phyloP scores from a whole-genome alignment of 2,797 vertebrate species.

The Toxotes lorentzi region DNA sequence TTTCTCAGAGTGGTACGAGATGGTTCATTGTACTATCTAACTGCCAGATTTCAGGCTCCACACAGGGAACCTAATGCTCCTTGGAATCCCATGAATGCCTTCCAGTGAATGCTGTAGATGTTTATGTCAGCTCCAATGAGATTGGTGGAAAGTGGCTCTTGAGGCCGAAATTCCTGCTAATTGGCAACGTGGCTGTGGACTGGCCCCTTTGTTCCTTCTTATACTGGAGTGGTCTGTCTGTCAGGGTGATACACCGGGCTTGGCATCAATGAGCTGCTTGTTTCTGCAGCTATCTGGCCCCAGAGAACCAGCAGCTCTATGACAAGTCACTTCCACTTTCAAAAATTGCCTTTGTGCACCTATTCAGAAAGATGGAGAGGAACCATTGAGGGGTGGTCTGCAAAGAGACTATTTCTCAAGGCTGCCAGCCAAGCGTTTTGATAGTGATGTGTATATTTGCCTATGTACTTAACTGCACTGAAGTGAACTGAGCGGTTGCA shows the following conservation, averaged over 20 bases:
- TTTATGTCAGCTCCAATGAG: conserved; percentile 74
- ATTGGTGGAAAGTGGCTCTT: conserved; percentile 80
- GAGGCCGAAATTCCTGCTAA: conserved; percentile 82
- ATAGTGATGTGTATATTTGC: conserved; percentile 25
- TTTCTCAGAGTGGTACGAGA: conserved; percentile 51
- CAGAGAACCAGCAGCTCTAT: conserved; percentile 65
- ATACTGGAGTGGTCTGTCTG: conserved; percentile 78
- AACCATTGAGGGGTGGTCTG: conserved; percentile 16
- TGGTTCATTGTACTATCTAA: conserved; percentile 55
- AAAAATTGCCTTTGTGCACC: conserved; percentile 60
- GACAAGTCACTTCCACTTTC: conserved; percentile 72
- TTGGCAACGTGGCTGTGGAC: conserved; percentile 80
- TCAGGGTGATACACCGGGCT: conserved; percentile 72
- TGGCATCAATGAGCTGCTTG: conserved; percentile 83
- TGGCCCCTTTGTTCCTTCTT: conserved; percentile 75
- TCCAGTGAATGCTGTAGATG: conserved; percentile 73
- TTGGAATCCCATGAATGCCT: conserved; percentile 83
- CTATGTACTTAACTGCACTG: conserved; percentile 32
- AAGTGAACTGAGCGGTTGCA: conserved; percentile 35
- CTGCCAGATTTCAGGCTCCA: conserved; percentile 55
- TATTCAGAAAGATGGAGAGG: conserved; percentile 35
- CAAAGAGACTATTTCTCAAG: conserved; percentile 40
- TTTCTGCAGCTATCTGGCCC: conserved; percentile 67
- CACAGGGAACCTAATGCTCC: conserved; percentile 75
- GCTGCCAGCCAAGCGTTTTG: conserved; percentile 20